Base-by-base conservation (phyloP, 2,113 vertebrate species). In the Bostrychus sinensis region DNA sequence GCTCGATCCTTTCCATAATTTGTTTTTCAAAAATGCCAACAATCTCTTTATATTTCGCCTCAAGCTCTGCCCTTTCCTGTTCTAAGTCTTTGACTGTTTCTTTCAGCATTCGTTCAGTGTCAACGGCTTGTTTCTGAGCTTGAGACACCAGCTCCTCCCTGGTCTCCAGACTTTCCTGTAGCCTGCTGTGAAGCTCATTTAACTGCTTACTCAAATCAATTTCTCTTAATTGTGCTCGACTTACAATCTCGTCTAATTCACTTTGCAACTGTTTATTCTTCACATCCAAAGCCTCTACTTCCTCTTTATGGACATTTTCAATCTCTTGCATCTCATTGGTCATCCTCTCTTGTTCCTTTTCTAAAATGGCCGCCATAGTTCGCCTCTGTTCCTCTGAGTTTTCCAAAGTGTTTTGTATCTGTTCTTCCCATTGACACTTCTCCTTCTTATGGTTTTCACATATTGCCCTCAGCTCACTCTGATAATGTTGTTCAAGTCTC, bases 371-470 rank as follows among this genome's bases (percentile, higher is more conserved):
- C 61, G 84, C 91, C 64, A 92, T 89, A 0, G 77, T 70, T 12
- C 30, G 39, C 1, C 43, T 14, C 20, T 77, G 77, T n/a, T 90
- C 89, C 46, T 93, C 68, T 0, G 59, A 75, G 6, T 89, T 84
- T 71, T 85, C 82, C 2, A 94, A 81, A 20, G 56, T 77, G 38
- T 89, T 85, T 0, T 93, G 88, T 56, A 91, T 88, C 60, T 93
- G 91, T 2, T 91, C 91, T 45, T 95, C 90, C 95, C 94, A 96
- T 73, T 75, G 83, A 22, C 88, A 84, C 56, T 86, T 92, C 77
- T 95, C 92, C 61, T 92, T 86, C 0, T 12, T 58, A 0, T 91
- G 92, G 22, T 86, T 90, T 0, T 94, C 85, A 0, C 81, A 60
- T 0, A 96, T 72, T 1, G 91, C 83, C 37, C 0, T 50, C 65